These are phyloP conservation scores for Acropora yongei DNA, from an alignment of 64 coral and sea anemone species.

Conservation along the genomic window DNA sequence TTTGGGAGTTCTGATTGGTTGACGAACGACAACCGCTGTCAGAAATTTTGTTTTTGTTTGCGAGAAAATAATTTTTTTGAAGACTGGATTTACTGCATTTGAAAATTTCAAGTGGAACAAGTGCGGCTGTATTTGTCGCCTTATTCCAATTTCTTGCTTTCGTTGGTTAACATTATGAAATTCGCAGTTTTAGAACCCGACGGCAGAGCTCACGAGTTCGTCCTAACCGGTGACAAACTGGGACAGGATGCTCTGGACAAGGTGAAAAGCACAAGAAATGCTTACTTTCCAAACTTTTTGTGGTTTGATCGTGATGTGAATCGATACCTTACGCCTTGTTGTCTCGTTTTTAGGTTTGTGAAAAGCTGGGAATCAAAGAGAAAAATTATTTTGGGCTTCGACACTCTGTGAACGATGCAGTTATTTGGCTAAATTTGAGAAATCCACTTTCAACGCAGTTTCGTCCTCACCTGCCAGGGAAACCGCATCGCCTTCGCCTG, in stretches of 20 bases:
- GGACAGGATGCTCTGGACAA: slow-evolving; percentile 76
- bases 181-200: slow-evolving; percentile 55
- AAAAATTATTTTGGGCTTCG: slow-evolving; percentile 97
- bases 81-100: slow-evolving; percentile 53
- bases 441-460: slow-evolving; percentile 94
- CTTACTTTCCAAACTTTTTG: not conserved
- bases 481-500: slow-evolving; percentile 96
- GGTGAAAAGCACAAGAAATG: slow-evolving; percentile 55
- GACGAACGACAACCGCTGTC: not conserved
- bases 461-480: slow-evolving; percentile 91
- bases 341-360: slow-evolving; percentile 69
- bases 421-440: slow-evolving; percentile 94
- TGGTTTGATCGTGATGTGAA: not conserved
- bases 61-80: slow-evolving; percentile 15
- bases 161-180: slow-evolving; percentile 39
- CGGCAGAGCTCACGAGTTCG: slow-evolving; percentile 66
- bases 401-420: slow-evolving; percentile 77
- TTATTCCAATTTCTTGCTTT: not conserved
- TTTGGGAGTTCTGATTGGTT: slow-evolving; percentile 63
- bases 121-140: slow-evolving; percentile 14
- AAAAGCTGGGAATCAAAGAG: slow-evolving; percentile 88
- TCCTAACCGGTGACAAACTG: slow-evolving; percentile 68
- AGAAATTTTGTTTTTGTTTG: slow-evolving; percentile 54
- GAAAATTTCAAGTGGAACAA: slow-evolving; percentile 1
- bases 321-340: not conserved